Conservation (phyloP, 2,888 invertebrate genomes). For the Eulithis testata region DNA sequence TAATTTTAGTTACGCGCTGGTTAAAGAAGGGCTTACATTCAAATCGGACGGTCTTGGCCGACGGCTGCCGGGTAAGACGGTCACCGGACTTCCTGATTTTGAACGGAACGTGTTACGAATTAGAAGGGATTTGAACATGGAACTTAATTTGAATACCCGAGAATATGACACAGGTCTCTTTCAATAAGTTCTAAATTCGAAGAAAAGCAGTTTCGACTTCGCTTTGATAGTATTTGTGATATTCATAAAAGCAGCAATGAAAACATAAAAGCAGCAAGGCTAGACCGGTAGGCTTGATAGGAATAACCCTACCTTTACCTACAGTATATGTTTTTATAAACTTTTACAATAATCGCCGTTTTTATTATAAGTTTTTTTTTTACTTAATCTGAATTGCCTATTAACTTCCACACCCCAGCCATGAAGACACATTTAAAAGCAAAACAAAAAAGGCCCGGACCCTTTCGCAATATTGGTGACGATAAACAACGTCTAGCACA, state of each 20-base stretch:
- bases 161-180: not conserved
- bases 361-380: not conserved
- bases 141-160: conserved; percentile 20
- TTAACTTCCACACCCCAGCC: conserved; percentile 31
- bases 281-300: no score
- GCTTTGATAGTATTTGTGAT: not conserved
- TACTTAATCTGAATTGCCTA: conserved; percentile 25
- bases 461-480: conserved; percentile 70
- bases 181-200: not conserved
- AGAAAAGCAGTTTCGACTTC: not conserved
- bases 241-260: no score
- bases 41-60: conserved; percentile 65
- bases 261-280: no score
- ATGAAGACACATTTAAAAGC: conserved; percentile 31
- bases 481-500: conserved; percentile 76
- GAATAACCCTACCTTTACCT: no score
- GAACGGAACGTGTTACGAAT: conserved; percentile 51
- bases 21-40: conserved; percentile 58
- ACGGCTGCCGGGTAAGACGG: conserved; percentile 49
- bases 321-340: no score
- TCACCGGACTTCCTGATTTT: conserved; percentile 61
- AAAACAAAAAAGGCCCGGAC: conserved; percentile 42
- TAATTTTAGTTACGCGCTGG: conserved; percentile 33
- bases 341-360: not conserved
- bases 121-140: conserved; percentile 27